These are phyloP conservation scores for Myripristis murdjan DNA, from an alignment of 2,797 vertebrate species.

Conservation along the genomic window DNA sequence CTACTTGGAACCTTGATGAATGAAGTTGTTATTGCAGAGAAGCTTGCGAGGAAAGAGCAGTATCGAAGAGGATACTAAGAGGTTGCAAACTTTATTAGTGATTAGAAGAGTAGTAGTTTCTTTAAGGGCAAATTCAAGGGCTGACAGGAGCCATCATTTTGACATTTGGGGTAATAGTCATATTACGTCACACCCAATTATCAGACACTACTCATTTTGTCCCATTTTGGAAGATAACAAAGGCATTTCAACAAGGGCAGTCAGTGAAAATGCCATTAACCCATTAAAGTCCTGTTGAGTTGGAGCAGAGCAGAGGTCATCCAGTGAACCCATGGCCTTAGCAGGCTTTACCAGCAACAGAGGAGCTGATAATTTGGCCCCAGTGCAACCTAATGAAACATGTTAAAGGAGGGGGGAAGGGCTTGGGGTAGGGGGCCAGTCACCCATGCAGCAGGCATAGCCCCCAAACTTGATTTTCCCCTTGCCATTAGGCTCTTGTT, in stretches of 20 bases:
- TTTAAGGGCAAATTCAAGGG: constrained; percentile 10
- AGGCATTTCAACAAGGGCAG: constrained; percentile 71
- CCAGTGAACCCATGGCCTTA: constrained; percentile 62
- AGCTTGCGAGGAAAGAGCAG: constrained; percentile 18
- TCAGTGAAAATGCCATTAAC: constrained; percentile 78
- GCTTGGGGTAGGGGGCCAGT: constrained; percentile 49
- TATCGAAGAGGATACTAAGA: constrained; percentile 19
- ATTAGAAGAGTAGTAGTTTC: constrained; percentile 24
- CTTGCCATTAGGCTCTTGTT: constrained; percentile 69
- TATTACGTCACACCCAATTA: constrained; percentile 41
- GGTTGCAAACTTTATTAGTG: constrained; percentile 46
- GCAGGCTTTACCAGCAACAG: constrained; percentile 54
- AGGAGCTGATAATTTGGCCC: constrained; percentile 68
- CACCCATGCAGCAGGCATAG: constrained; percentile 64
- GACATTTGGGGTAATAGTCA: constrained; percentile 28
- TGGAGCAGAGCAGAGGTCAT: constrained; percentile 71
- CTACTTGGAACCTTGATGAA: constrained; percentile 53
- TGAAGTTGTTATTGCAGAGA: constrained; percentile 29
- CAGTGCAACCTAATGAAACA: constrained; percentile 74
- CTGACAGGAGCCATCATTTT: constrained; percentile 37
- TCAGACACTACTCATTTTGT: constrained; percentile 30
- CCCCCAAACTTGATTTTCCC: constrained; percentile 63
- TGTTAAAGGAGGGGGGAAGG: constrained; percentile 55
- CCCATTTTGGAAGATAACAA: constrained; percentile 64
- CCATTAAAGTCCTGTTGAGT: constrained; percentile 60